A percentile compares a stretch with the other conserved stretches of the same genome.
These are phyloP conservation scores for Leptoteleia sp. DNA, from an alignment of 1,140 invertebrate genomes.

Conservation along the genomic window DNA sequence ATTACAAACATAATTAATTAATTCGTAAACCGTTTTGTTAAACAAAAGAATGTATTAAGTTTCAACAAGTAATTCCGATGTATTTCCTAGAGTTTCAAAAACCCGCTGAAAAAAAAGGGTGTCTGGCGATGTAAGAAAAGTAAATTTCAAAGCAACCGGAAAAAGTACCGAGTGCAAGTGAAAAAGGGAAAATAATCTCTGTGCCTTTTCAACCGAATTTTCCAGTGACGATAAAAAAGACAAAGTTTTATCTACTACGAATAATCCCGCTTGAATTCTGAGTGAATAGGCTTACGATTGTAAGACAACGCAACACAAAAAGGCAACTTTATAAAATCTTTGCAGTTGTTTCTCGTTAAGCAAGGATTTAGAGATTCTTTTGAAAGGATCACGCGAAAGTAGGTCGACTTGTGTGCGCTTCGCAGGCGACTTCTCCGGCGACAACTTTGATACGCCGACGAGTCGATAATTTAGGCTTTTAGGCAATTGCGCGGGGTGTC, in stretches of 20 bases:
- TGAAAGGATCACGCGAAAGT: conserved; percentile 66
- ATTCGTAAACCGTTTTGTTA: no score
- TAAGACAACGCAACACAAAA: conserved; percentile 36
- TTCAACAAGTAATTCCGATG: no score
- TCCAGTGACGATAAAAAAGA: conserved; percentile 44
- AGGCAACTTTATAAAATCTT: conserved; percentile 52
- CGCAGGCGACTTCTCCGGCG: conserved; percentile 7
- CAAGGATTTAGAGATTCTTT: conserved; percentile 72
- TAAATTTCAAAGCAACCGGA: no score
- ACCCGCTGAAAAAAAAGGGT: no score
- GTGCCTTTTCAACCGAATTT: conserved; percentile 41
- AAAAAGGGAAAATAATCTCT: conserved; percentile 42
- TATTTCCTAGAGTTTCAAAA: no score
- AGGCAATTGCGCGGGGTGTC: conserved; percentile 5
- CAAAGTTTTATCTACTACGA: conserved; percentile 53
- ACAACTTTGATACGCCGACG: conserved; percentile 35
- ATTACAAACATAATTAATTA: no score
- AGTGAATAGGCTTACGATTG: conserved; percentile 42
- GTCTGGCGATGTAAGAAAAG: no score
- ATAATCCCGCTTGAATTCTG: conserved; percentile 49
- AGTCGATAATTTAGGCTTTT: conserved; percentile 67
- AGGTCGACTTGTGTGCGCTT: conserved; percentile 40
- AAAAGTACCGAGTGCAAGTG: conserved; percentile 13
- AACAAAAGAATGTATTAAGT: no score
- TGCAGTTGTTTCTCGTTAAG: conserved; percentile 70